These are phyloP conservation scores for Pelecanus crispus DNA, from an alignment of 2,113 vertebrate species.

Conservation along the genomic window DNA sequence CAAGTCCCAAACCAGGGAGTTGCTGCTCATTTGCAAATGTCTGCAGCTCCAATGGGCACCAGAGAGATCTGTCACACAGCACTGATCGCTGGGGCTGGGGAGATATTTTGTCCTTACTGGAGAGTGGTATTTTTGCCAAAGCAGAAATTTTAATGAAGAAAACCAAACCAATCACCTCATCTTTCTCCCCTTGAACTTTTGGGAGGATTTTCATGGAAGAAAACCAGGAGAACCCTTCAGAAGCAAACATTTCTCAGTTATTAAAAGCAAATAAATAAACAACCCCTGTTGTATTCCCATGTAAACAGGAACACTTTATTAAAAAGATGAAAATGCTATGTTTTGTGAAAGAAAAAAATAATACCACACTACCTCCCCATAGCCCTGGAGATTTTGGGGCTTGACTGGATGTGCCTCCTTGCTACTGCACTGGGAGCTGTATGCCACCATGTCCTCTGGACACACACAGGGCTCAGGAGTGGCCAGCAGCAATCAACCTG, in stretches of 20 bases:
- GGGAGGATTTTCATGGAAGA: neutral
- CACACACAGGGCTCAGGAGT: rapidly evolving
- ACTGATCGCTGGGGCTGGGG: neutral
- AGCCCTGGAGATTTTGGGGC: neutral
- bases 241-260: conserved; percentile 27
- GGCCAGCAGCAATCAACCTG: neutral
- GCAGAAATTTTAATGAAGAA: neutral
- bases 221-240: neutral
- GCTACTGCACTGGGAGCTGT: rapidly evolving
- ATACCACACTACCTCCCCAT: neutral
- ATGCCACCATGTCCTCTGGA: rapidly evolving
- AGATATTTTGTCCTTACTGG: neutral
- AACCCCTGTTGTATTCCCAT: neutral
- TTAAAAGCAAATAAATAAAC: conserved; percentile 56
- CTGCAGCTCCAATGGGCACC: neutral
- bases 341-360: neutral
- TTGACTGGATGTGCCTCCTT: neutral
- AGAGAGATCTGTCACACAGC: neutral
- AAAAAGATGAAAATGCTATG: neutral
- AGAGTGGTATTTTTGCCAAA: neutral
- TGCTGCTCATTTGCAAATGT: neutral
- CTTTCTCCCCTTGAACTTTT: neutral
- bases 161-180: neutral
- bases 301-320: neutral
- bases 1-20: neutral